Evolutionary conservation across 2,797 vertebrate genomes (phyloP), one percentile per base, ranked within the genome.

Genomic region (Lutjanus argentimaculatus): DNA sequence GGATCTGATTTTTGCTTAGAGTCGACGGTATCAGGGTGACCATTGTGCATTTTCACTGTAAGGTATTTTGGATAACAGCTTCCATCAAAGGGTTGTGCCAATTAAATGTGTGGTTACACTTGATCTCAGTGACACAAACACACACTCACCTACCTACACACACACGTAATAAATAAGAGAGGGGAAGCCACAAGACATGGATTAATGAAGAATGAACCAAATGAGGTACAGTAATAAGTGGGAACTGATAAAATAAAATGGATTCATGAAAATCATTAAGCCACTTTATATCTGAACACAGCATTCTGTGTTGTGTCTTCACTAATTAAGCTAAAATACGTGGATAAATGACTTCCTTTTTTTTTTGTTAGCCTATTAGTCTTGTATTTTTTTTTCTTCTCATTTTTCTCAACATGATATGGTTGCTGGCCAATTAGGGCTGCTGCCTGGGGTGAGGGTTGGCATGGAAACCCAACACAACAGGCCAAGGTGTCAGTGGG

Each of bases 401-500:
- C 70, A 77, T 79, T 59, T 71, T 36, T 58, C 68, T 90, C 84
- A 85, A 67, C 8, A 64, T 43, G 72, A 76, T n/a, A 22, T 15
- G 58, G 61, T 66, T 63, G 72, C 58, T 0, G 22, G 80, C 89
- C 90, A 87, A 88, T 90, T 86, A 88, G 75, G 52, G 57, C 59
- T 19, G 68, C 75, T 69, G 59, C 84, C 75, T 72, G 59, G 78
- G 76, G 75, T 58, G 76, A 61, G 55, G 71, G 78, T 87, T 91
- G 91, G 89, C 91, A 83, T 72, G 42, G 80, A 85, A 89, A 90
- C 73, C 42, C 62, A 13, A 56, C 43, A 59, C 36, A 45, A 72
- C 74, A 66, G 79, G 86, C 91, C 91, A 86, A 85, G 48, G 68
- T 75, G 80, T 72, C 80, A 45, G 77, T 6, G 3, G 80, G 84